Evolutionary conservation across 2,888 invertebrate species (phyloP), one percentile per base, ranked within the genome.

Genomic region (Scelioninae gen. 2): DNA sequence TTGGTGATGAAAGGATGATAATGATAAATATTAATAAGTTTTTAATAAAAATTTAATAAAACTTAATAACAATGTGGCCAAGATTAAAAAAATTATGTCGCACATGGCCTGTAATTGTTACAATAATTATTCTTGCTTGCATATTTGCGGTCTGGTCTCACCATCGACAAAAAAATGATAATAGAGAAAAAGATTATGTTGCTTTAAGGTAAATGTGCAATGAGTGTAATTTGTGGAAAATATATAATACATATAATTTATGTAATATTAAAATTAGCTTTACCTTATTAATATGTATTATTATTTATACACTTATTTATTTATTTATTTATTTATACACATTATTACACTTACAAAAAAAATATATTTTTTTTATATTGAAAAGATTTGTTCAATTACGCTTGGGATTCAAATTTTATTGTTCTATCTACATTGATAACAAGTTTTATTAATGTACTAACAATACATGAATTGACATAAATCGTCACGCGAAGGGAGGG

Each of bases 71-170:
- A 74, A 84, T 85, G 84, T 83, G 84, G 82, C 84, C 84, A 35
- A 78, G 82, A 78, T 76, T 84, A 45, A 81, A 79, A 72, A 84
- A 76, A 77, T 67, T 82, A 28, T 80, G 78, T 65, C 82, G 85
- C 7, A 69, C 76, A 3, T 82, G 83, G 82, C 77, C 76, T 19
- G 64, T 81, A 13, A 22, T 81, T 16, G 48, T 82, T 11, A 70
- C 77, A 10, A 76, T 78, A 7, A 50, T 79, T 15, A 46, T 81
- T 18, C 22, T 83, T 1, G 63, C 76, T 13, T 79, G 81, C 9
- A 63, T 83, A 61, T 73, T 84, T 43, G 43, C 84, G 2, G 67
- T 85, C 53, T 85, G 83, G 82, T 77, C 81, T 2, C 78, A 74
- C 31, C 79, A 68, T 48, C 75, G 57, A 3, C 76, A 64, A 33